Percentiles rank a stretch among this genome's conserved stretches.
Evolutionary conservation across 2,888 invertebrate genomes (phyloP).

Genomic region (Drosophila mimetica): DNA sequence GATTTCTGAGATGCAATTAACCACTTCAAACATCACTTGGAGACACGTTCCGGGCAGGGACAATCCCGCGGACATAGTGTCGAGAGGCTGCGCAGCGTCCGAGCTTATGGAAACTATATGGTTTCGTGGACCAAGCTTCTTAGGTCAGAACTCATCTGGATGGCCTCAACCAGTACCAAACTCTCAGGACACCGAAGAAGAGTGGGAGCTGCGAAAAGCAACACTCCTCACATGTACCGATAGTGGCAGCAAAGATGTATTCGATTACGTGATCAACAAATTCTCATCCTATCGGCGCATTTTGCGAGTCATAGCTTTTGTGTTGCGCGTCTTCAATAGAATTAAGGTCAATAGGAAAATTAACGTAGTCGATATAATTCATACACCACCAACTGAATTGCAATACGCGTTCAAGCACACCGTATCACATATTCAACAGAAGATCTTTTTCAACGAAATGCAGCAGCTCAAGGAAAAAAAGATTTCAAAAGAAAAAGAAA

Average conservation of each 20-base stretch:
- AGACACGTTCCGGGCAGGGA: too few species aligned
- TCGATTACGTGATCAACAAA: neutral
- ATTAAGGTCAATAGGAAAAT: neutral
- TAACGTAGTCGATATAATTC: neutral
- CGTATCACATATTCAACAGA: neutral
- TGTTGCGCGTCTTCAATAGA: neutral
- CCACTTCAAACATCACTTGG: neutral
- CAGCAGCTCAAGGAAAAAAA: neutral
- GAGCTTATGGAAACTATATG: too few species aligned
- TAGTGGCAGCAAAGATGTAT: neutral
- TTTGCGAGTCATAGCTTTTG: conserved; percentile 1
- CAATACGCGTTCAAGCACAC: conserved; percentile 3
- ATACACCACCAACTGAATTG: neutral
- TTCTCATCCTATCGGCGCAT: too few species aligned
- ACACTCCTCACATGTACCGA: neutral
- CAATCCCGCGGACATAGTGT: too few species aligned
- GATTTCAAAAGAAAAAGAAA: too few species aligned
- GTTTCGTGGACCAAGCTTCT: too few species aligned
- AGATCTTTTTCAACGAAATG: neutral
- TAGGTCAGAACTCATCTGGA: too few species aligned
- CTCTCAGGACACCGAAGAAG: neutral
- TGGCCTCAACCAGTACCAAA: neutral
- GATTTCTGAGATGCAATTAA: neutral
- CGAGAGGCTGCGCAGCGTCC: too few species aligned
- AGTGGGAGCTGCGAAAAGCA: neutral